Evolutionary conservation across 2,797 vertebrate species (phyloP).

Genomic region (Chaetodon trifasciatus): DNA sequence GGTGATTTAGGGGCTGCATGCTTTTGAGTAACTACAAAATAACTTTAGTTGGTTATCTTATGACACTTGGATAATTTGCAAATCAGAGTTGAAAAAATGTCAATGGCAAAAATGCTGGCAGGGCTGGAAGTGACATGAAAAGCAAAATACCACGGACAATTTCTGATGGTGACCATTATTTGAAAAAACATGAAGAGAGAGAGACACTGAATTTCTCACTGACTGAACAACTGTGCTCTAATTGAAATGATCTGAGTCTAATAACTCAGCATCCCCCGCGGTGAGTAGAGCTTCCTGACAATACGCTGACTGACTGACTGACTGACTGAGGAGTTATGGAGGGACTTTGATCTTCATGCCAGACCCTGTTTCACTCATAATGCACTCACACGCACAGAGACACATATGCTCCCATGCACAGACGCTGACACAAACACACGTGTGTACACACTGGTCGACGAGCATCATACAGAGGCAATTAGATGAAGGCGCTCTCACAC

Average conservation of each 20-base stretch:
- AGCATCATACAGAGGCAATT: slow-evolving; percentile 22
- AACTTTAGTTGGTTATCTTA: not conserved
- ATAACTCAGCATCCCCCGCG: slow-evolving; percentile 60
- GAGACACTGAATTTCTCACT: slow-evolving; percentile 23
- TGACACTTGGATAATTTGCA: not conserved
- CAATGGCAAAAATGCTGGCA: not conserved
- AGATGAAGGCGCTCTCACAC: slow-evolving; percentile 7
- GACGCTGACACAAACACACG: slow-evolving; percentile 64
- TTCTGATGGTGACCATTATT: not conserved
- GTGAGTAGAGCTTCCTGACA: slow-evolving; percentile 72
- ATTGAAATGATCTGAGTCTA: slow-evolving; percentile 73
- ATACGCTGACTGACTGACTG: slow-evolving; percentile 27
- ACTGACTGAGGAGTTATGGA: slow-evolving; percentile 66
- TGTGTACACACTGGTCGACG: slow-evolving; percentile 27
- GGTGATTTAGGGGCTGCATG: not conserved
- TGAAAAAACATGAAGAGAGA: slow-evolving; percentile 15
- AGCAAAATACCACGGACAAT: not conserved
- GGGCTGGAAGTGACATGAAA: not conserved
- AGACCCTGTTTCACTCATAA: slow-evolving; percentile 69
- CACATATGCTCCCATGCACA: slow-evolving; percentile 60
- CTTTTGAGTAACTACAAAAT: not conserved
- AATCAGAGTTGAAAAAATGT: not conserved
- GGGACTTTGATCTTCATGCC: slow-evolving; percentile 78
- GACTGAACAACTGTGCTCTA: slow-evolving; percentile 62
- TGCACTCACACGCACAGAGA: slow-evolving; percentile 68